Base-by-base conservation (phyloP, 2,888 invertebrate genomes). In the Metellina segmentata region DNA sequence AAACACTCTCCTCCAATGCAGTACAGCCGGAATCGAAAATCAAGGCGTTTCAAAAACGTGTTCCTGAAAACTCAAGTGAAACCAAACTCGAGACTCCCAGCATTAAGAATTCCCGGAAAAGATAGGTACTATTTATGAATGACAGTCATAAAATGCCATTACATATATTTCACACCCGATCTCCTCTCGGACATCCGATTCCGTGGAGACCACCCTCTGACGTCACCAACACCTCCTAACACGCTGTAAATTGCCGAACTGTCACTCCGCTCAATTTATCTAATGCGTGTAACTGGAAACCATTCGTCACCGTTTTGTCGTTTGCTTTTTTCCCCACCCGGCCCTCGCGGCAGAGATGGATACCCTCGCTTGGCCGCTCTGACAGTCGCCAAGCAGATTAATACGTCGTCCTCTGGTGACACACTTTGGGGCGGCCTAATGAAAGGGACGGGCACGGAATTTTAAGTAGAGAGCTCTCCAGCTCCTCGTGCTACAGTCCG, bases 371-470 rank as follows among this genome's bases (percentile, higher is more conserved):
- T 52, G 82, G 49, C 51, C 53, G 81, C 81, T 61, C 13, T 61
- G 34, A n/a, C 61, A 19, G 82, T 72, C 82, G 72, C 82, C 82
- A 83, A 83, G 70, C 72, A 48, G 72, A 87, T 87, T 87, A 79
- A 87, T 71, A 78, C 87, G 53, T 87, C 81, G 72, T 71, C 61
- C 11, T 53, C 48, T n/a, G 71, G 79, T 79, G 79, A 72, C 72
- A 81, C 79, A 81, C 81, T 79, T 81, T 53, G 79, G 81, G 53
- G 75, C 8, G 78, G 51, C 52, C 79, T 81, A 88, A 88, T 81
- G 81, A 88, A 75, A 11, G 20, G 81, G 75, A 49, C 88, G 88
- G 61, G 16, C 20, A 1, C 53, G 34, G 88, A 88, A 88, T 88
- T 81, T 69, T 75, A 88, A 88, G 88, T 75, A 75, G 86, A 79